Conservation (phyloP, 2,113 vertebrate species). For the Paramormyrops kingsleyae region DNA sequence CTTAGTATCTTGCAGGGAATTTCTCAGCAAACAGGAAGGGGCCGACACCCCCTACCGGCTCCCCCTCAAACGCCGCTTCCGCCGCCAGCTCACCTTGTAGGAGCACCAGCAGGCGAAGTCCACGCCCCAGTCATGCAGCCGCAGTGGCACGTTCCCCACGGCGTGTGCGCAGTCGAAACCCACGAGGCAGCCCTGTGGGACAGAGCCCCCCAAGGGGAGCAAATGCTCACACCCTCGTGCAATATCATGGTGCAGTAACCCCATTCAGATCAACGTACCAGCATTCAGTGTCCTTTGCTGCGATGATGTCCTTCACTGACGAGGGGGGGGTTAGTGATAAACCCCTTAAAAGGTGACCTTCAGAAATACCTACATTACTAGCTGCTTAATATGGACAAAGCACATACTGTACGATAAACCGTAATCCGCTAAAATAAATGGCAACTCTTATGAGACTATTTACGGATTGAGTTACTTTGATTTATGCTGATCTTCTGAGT, state of each 20-base stretch:
- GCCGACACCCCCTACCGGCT: background rate
- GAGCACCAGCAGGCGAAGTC: slow-evolving; percentile 98
- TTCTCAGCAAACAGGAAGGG: background rate
- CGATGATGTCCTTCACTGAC: background rate
- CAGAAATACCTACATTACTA: background rate
- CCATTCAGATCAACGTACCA: background rate
- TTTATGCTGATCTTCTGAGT: background rate
- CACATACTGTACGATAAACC: background rate
- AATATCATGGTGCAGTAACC: background rate
- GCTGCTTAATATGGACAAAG: background rate
- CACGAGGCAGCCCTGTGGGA: slow-evolving; percentile 79
- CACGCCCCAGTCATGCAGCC: slow-evolving; percentile 85
- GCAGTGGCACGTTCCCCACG: slow-evolving; percentile 77
- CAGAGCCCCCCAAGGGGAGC: background rate
- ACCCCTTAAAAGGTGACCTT: background rate
- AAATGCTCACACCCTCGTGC: background rate
- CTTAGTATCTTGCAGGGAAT: background rate
- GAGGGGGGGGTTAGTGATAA: background rate
- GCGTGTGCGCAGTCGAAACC: slow-evolving; percentile 92
- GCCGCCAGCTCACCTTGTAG: slow-evolving; percentile 77
- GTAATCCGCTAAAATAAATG: background rate
- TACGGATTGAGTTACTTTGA: background rate
- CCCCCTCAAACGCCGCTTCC: too few species aligned
- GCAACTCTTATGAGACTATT: background rate
- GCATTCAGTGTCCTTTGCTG: background rate